Percentiles rank a stretch among this genome's conserved stretches.
These are phyloP conservation scores for Vipera ursinii DNA, from an alignment of 2,797 vertebrate species.

Conservation along the genomic window DNA sequence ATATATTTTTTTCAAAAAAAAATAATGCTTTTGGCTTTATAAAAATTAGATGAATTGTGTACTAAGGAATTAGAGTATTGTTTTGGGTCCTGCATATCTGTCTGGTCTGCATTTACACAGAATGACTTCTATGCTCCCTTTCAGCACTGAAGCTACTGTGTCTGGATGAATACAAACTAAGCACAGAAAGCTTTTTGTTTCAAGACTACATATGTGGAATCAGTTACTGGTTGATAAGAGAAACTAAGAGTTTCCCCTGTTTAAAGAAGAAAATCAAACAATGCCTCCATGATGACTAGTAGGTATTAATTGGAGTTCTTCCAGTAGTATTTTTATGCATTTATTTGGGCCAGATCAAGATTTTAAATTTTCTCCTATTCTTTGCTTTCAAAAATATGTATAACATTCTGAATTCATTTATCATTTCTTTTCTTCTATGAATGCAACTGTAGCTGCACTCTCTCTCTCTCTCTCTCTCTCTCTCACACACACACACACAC, in stretches of 20 bases:
- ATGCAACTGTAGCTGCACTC: too few relatives aligned
- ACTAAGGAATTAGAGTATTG: constrained; percentile 17
- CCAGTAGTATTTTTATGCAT: constrained; percentile 68
- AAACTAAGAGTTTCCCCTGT: constrained; percentile 72
- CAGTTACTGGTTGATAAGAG: constrained; percentile 70
- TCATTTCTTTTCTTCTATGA: constrained; percentile 30
- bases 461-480: too few relatives aligned
- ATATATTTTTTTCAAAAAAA: background rate
- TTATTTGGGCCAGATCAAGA: constrained; percentile 68
- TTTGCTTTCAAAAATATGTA: constrained; percentile 62
- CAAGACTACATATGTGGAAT: constrained; percentile 69
- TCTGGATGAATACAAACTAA: constrained; percentile 64
- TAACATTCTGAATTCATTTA: constrained; percentile 48
- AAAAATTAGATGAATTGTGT: constrained; percentile 35
- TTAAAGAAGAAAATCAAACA: constrained; percentile 72
- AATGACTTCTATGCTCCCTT: constrained; percentile 53
- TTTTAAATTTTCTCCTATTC: constrained; percentile 67
- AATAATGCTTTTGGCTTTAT: constrained; percentile 18
- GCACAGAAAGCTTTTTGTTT: constrained; percentile 72
- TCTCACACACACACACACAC: too few relatives aligned
- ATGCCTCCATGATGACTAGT: constrained; percentile 71
- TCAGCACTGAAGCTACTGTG: constrained; percentile 46
- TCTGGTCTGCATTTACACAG: constrained; percentile 50
- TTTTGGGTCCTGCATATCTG: constrained; percentile 34
- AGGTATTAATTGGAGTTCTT: constrained; percentile 75